Base-by-base conservation (phyloP, 2,888 invertebrate genomes). In the Peribatodes rhomboidaria region DNA sequence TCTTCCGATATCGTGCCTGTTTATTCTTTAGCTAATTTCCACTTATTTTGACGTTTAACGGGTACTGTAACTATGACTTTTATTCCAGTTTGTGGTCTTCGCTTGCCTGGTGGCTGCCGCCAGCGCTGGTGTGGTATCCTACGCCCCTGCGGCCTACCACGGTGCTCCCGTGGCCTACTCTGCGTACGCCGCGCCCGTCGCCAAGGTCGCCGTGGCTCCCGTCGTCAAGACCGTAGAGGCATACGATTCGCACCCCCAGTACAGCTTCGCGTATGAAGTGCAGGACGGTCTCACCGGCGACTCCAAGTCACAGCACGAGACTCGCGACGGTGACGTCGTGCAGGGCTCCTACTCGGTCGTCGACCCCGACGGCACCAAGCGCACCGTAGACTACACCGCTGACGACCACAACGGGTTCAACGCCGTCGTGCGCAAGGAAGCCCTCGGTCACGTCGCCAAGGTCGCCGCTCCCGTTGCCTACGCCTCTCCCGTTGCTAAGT, bases 351-450 rank as follows among this genome's bases (percentile, higher is more conserved):
- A 93, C 85, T 92, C 92, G 57, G 82, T 94, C 10, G 84, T 85
- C 39, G 94, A 94, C 67, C 83, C 94, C 58, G 93, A 94, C 70
- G 94, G 94, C 70, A 89, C 86, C 75, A 88, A 85, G 78, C 89
- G 94, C 69, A 91, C 86, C 54, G 94, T 94, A 2, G 92, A 94
- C 66, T 94, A 94, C 83, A 90, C 89, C 61, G 92, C 93, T 47
- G 94, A 93, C 73, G 81, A 83, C 27, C 81, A 90, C 74, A 89
- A 92, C 65, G 93, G 94, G 47, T 94, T 94, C 83, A 93, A 93
- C 78, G 93, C 93, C 39, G 90, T 93, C 35, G 94, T 94, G 3
- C 88, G 82, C 78, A 88, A 79, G 69, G 90, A 90, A 67, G 85
- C 91, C 44, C 76, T 90, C 76, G 79, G 69, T 13, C 82, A 75